phyloP scores from a whole-genome alignment of 2,797 vertebrate species.

The Acanthis flammea region DNA sequence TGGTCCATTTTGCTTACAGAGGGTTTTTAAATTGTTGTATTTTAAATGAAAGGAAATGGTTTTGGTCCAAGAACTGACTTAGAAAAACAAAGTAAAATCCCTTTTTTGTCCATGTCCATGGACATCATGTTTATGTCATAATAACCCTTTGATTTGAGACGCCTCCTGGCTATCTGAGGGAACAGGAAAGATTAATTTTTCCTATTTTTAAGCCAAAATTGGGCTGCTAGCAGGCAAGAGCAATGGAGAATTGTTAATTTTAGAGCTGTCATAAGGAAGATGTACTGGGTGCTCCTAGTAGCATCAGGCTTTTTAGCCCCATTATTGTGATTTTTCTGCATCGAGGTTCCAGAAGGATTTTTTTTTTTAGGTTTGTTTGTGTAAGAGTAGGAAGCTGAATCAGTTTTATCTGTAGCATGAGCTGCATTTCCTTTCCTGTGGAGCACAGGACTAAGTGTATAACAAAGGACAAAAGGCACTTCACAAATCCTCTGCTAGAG shows the following conservation, averaged over 20 bases:
- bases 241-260: neutral
- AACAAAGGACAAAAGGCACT: neutral
- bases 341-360: neutral
- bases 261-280: neutral
- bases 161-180: neutral
- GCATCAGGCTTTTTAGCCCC: neutral
- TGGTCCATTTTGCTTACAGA: neutral
- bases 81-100: neutral
- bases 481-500: neutral
- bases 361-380: neutral
- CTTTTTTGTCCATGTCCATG: neutral
- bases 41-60: neutral
- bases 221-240: neutral
- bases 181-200: neutral
- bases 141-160: neutral
- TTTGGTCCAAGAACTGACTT: neutral
- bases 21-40: accelerated
- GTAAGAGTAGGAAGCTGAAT: neutral
- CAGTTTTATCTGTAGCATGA: neutral
- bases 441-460: neutral
- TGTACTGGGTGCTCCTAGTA: accelerated
- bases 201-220: neutral
- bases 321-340: neutral
- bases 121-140: neutral
- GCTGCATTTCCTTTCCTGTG: neutral